Base-by-base conservation (phyloP, 1,140 invertebrate species). In the Aphaenogaster rudis region DNA sequence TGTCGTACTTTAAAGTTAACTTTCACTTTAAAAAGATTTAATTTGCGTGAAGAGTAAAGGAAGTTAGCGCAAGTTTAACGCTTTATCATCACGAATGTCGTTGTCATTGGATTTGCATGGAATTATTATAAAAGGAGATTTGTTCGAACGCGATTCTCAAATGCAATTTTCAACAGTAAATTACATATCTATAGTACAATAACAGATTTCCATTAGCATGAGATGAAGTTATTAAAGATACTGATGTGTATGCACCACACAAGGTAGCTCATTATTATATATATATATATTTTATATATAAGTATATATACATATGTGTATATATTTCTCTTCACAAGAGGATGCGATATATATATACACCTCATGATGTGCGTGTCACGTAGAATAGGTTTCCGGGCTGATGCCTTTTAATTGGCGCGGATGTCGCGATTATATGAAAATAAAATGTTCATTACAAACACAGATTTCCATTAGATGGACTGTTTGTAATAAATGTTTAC, bases 381-480 rank as follows among this genome's bases (percentile, higher is more conserved):
- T 21, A 57, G 36, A 39, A 71, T 59, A 81, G 64, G 13, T 71
- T 81, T 81, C 9, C 63, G 50, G 52, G 21, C 50, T 71, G 50
- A 42, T 71, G 66, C 79, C 9, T 57, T 71, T 81, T 81, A 81
- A 81, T 81, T 81, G 66, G 39, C 21, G 21, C n/a, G 64, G 33
- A 80, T 67, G 48, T 80, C 36, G 48, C 66, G 66, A 81, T 81
- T 81, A 81, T 67, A 57, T 59, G 64, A 81, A 81, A 81, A 81
- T 81, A 81, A 81, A 69, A 81, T 57, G 36, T 15, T 81, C 79
- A 59, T 81, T 81, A 81, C 21, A 33, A 81, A 52, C 79, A 66
- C 69, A 74, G 80, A 84, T 84, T 61, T 84, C 17, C 69, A 84
- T 84, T 84, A 84, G 69, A 13, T 52, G 39, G 42, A 28, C 39